Percentiles rank a stretch among this genome's conserved stretches.
phyloP scores from a whole-genome alignment of 1,140 invertebrate species.

The Achatina immaculata region DNA sequence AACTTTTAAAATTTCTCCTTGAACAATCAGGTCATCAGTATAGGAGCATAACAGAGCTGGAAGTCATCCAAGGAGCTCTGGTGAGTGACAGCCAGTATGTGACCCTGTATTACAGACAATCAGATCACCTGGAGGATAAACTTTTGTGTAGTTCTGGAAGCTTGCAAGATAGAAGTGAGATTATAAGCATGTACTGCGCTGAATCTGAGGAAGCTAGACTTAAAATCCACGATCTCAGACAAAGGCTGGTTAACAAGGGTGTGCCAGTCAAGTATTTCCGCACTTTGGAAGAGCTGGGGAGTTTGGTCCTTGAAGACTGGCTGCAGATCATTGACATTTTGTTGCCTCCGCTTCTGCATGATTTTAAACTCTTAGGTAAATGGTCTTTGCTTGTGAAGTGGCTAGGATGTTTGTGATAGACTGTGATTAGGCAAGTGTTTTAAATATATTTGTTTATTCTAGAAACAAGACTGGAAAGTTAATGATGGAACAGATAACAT shows the following conservation, averaged over 20 bases:
- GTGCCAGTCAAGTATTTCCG: conserved; percentile 67
- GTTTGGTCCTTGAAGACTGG: conserved; percentile 66
- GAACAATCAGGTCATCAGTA: conserved; percentile 48
- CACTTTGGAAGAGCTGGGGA: conserved; percentile 60
- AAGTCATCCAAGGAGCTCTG: conserved; percentile 67
- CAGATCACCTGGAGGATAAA: conserved; percentile 64
- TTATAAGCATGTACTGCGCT: conserved; percentile 38
- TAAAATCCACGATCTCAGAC: conserved; percentile 63
- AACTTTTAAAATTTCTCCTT: too few species aligned
- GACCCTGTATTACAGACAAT: conserved; percentile 67
- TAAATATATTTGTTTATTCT: background rate
- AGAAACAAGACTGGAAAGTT: too few species aligned
- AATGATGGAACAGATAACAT: too few species aligned
- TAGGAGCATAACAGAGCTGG: conserved; percentile 66
- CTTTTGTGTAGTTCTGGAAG: conserved; percentile 13
- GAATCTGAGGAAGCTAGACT: conserved; percentile 62
- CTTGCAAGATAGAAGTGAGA: background rate
- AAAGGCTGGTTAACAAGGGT: conserved; percentile 68
- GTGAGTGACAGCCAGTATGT: conserved; percentile 54
- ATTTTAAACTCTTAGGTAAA: conserved; percentile 42
- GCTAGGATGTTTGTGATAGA: background rate
- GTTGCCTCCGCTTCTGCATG: conserved; percentile 55
- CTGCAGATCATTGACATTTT: conserved; percentile 60
- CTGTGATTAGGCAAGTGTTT: background rate
- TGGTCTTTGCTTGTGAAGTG: too few species aligned